Conservation (phyloP, 2,797 vertebrate genomes). For the Malacoraja senta region DNA sequence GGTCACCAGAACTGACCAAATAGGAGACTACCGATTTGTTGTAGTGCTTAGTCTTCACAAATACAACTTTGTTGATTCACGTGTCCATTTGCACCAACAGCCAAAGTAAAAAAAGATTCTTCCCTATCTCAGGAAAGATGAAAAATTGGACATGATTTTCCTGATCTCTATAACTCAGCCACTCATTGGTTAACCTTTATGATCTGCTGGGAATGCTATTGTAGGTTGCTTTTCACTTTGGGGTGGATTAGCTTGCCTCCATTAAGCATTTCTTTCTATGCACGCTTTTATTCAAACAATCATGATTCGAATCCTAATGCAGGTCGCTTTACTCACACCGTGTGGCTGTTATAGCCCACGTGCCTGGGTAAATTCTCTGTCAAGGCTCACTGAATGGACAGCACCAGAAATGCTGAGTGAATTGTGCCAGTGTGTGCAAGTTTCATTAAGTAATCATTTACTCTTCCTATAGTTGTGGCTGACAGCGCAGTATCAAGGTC, state of each 20-base stretch:
- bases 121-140: neutral
- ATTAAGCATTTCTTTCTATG: neutral
- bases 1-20: too few relatives aligned
- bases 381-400: neutral
- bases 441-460: neutral
- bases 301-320: neutral
- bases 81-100: too few relatives aligned
- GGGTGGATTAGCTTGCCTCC: neutral
- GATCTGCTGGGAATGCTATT: neutral
- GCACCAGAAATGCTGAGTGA: neutral
- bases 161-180: neutral
- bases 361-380: neutral
- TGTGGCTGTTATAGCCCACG: neutral
- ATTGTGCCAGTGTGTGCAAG: neutral
- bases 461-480: constrained; percentile 60
- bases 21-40: too few relatives aligned
- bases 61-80: too few relatives aligned
- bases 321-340: neutral
- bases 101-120: too few relatives aligned
- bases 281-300: neutral
- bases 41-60: too few relatives aligned
- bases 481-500: constrained; percentile 57
- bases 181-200: neutral
- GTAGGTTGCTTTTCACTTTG: neutral
- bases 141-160: neutral